Evolutionary conservation across 1,140 invertebrate genomes (phyloP), one percentile per base, ranked within the genome.

Genomic region (Drosophila ohnishii): DNA sequence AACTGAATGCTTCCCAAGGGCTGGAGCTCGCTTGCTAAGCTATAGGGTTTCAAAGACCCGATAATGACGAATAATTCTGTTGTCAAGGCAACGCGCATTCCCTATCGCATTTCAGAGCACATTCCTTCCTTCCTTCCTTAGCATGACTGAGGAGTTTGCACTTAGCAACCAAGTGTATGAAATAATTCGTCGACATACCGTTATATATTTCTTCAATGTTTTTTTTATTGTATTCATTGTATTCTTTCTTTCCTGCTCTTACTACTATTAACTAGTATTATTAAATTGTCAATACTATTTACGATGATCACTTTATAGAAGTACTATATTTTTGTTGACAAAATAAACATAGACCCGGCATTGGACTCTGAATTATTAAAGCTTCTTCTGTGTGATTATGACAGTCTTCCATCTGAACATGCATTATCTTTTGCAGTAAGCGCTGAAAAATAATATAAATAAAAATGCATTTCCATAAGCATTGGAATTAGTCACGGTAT

Each of bases 351-450:
- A 66, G 25, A 30, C 16, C 30, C 8, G 42, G 16, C 10, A 9
- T 5, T 7, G 37, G 14, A 42, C 16, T 40, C 16, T 34, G 5
- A 13, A 34, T 16, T 16, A 16, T 16, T 9, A 19, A n/a, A 2
- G 35, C 11, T 6, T 65, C 25, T 16, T 25, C 13, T 32, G 42
- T 7, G 13, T 25, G 16, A 16, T 25, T 47, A n/a, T 14, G 37
- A n/a, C 25, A 8, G 25, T 44, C 34, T 25, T 48, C 25, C 25
- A 48, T 48, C 14, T 66, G 60, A n/a, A 11, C 63, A 16, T 48
- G 25, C 25, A 66, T 66, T 47, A 66, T 66, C 7, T 63, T 63
- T 66, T 66, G 64, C 11, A 66, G 61, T 47, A 28, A 28, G 37
- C 28, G 42, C 64, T 66, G 39, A 28, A 66, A 65, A 8, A 8